Percentiles rank a stretch among this genome's conserved stretches.
phyloP scores from a whole-genome alignment of 2,113 vertebrate species.

The Cygnus buccinator region DNA sequence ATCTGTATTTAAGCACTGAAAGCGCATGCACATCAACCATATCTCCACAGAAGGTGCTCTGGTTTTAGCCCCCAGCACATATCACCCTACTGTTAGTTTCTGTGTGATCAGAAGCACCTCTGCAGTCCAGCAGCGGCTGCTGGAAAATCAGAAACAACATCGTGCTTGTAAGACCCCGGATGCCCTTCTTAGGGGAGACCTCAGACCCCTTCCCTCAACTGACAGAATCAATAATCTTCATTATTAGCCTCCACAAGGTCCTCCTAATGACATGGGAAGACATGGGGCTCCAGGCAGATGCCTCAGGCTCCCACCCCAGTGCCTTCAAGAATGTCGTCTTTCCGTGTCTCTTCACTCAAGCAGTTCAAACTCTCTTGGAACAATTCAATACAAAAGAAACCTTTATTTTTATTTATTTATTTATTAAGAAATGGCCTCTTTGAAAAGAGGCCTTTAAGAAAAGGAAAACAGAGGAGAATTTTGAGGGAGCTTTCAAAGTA shows the following conservation, averaged over 20 bases:
- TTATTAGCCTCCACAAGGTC: not conserved
- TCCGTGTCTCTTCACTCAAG: not conserved
- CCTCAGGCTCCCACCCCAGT: not conserved
- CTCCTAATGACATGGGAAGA: not conserved
- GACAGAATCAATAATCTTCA: not conserved
- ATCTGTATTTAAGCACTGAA: not conserved
- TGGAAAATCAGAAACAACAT: not conserved
- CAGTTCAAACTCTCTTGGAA: not conserved
- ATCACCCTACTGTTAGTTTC: not conserved
- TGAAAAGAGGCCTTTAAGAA: not conserved
- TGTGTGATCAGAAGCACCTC: not conserved
- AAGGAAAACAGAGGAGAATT: not conserved
- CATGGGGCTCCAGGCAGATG: not conserved
- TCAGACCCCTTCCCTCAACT: not conserved
- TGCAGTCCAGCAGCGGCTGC: not conserved
- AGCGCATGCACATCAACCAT: not conserved
- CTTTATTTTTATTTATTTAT: not conserved
- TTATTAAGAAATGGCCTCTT: not conserved
- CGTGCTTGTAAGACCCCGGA: accelerated
- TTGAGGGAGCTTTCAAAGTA: not conserved
- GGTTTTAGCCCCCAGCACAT: not conserved
- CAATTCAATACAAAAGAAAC: accelerated
- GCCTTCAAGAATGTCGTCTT: not conserved
- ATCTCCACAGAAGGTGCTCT: not conserved
- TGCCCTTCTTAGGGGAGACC: not conserved